Base-by-base conservation (phyloP, 2,797 vertebrate genomes). In the Spinus olivaceus region DNA sequence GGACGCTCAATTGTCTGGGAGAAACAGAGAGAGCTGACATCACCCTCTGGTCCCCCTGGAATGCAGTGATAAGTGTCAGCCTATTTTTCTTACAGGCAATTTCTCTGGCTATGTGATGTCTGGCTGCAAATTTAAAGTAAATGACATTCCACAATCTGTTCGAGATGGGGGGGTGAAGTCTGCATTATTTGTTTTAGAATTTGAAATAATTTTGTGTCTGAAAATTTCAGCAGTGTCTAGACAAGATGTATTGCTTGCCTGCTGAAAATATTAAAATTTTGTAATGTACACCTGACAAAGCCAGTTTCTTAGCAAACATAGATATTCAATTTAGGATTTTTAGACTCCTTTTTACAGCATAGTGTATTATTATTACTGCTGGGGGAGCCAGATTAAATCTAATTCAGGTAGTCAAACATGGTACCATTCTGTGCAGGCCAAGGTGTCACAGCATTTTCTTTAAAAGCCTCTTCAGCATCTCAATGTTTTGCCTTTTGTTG, bases 181-280 rank as follows among this genome's bases (percentile, higher is more conserved):
- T 46, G 69, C 81, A 67, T 96, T 90, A 86, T 94, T 94, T 92
- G 85, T 97, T 96, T 97, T 82, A 91, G 96, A 91, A 51, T 94
- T 95, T 97, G 95, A 96, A 97, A 96, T 94, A 94, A 96, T 96
- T 97, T 95, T 61, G 89, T 77, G 74, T 96, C 96, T 97, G 96
- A 97, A 95, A 94, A 81, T 90, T 95, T 96, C 92, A 95, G 86
- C 17, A 24, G 86, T 64, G 97, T 98, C 98, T 98, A 98, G 97
- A 98, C 97, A 92, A 96, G 96, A 97, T 97, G 81, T 89, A 95
- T 92, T 81, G 82, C 84, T 94, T 81, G 91, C 96, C 96, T 94
- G 94, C 89, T 95, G 91, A 92, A 98, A 97, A 96, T 96, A 97
- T 95, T 97, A 97, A 97, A 92, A 94, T 95, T 92, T 92, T 70